These are phyloP conservation scores for Chrysolina oricalcia DNA, from an alignment of 2,888 invertebrate genomes.

Conservation along the genomic window DNA sequence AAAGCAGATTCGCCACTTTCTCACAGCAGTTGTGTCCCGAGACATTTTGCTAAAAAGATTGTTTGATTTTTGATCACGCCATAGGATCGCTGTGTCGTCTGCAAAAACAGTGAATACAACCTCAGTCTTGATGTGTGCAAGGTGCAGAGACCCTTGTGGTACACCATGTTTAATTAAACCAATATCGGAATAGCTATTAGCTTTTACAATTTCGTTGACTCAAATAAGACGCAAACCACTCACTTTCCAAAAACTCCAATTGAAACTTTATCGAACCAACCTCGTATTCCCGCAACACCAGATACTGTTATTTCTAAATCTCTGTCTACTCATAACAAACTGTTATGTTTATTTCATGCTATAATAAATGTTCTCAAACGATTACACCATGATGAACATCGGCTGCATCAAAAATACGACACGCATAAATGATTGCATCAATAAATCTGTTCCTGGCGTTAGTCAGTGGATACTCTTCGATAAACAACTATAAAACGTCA, in stretches of 20 bases:
- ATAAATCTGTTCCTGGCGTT: constrained; percentile 3
- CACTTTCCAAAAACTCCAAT: not conserved
- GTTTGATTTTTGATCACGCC: no score
- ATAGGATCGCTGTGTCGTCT: no score
- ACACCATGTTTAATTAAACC: no score
- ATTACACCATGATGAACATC: constrained; percentile 10
- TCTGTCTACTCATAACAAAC: constrained; percentile 13
- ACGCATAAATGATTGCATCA: constrained; percentile 2
- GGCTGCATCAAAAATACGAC: constrained; percentile 9
- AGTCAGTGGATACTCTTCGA: not conserved
- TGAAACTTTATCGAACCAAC: not conserved
- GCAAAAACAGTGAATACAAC: no score
- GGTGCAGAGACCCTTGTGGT: no score
- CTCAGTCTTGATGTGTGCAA: no score
- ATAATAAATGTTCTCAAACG: constrained; percentile 12
- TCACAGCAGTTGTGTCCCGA: no score
- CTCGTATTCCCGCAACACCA: not conserved
- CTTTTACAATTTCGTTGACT: no score
- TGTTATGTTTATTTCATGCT: constrained; percentile 10
- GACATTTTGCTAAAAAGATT: no score
- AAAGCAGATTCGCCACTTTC: no score
- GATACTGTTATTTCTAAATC: constrained; percentile 3
- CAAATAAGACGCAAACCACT: not conserved
- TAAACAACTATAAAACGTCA: constrained; percentile 1
- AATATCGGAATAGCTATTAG: no score